These are phyloP conservation scores for Araneus ventricosus DNA, from an alignment of 1,140 invertebrate genomes.

Conservation along the genomic window DNA sequence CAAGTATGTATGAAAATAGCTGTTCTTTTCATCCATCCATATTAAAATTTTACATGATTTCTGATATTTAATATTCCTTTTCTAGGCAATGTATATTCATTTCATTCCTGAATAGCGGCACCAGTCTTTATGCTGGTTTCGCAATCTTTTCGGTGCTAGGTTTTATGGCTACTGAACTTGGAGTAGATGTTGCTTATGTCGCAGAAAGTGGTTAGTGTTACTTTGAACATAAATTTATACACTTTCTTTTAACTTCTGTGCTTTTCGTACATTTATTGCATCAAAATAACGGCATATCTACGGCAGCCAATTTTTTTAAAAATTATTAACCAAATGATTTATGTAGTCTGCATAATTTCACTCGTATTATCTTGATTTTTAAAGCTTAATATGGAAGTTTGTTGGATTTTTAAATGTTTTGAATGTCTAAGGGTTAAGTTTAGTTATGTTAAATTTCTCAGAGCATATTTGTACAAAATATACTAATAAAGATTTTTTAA, in stretches of 20 bases:
- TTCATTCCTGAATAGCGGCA: slow-evolving; percentile 79
- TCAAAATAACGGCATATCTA: too few relatives aligned
- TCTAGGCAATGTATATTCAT: slow-evolving; percentile 80
- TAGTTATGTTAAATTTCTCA: too few relatives aligned
- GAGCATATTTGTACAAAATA: too few relatives aligned
- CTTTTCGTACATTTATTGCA: not conserved
- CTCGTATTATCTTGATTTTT: too few relatives aligned
- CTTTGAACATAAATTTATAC: not conserved
- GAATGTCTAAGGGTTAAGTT: too few relatives aligned
- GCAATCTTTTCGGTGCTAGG: slow-evolving; percentile 81
- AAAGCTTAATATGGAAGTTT: too few relatives aligned
- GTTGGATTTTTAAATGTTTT: too few relatives aligned
- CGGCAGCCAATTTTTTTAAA: too few relatives aligned
- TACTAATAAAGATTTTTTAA: too few relatives aligned
- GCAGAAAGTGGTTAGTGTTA: slow-evolving; percentile 77
- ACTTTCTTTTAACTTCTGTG: not conserved
- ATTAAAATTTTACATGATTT: not conserved
- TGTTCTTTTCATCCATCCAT: slow-evolving; percentile 38
- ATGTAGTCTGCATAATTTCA: too few relatives aligned
- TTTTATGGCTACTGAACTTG: slow-evolving; percentile 80
- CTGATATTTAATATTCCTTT: slow-evolving; percentile 39
- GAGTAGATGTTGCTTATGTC: slow-evolving; percentile 79
- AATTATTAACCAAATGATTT: too few relatives aligned
- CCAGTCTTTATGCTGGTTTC: slow-evolving; percentile 81
- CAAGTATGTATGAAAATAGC: slow-evolving; percentile 61